Conservation (phyloP, 2,797 vertebrate species). For the Sebastes elongatus region DNA sequence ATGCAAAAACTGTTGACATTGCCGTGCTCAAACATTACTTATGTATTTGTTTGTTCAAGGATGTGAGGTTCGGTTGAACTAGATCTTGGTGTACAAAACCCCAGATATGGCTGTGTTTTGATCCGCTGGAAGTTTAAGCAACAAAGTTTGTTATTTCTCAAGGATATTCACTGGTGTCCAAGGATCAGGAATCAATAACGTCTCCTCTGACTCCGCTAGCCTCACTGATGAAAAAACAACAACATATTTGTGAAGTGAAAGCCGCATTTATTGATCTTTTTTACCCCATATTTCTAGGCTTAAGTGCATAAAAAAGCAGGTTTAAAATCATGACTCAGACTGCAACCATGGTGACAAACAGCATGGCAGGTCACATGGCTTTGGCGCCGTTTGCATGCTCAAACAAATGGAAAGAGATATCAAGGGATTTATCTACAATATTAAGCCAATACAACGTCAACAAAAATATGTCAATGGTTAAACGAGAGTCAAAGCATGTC, state of each 20-base stretch:
- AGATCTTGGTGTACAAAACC: not conserved
- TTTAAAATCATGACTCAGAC: slow-evolving; percentile 25
- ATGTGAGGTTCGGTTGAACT: slow-evolving; percentile 3
- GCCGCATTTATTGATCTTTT: slow-evolving; percentile 60
- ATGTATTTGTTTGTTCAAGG: slow-evolving; percentile 23
- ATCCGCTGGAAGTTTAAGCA: slow-evolving; percentile 17
- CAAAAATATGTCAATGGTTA: not conserved
- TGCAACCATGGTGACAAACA: not conserved
- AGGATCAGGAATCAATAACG: slow-evolving; percentile 70
- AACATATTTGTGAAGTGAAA: slow-evolving; percentile 64
- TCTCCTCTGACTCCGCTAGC: slow-evolving; percentile 48
- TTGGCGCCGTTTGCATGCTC: not conserved
- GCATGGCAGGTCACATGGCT: not conserved
- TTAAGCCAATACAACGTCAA: not conserved
- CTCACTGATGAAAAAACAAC: slow-evolving; percentile 45
- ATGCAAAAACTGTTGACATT: slow-evolving; percentile 27
- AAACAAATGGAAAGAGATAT: not conserved
- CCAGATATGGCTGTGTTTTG: slow-evolving; percentile 5
- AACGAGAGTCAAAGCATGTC: not conserved
- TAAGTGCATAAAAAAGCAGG: slow-evolving; percentile 20
- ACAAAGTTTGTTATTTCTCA: slow-evolving; percentile 57
- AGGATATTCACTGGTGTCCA: slow-evolving; percentile 55
- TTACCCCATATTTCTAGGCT: slow-evolving; percentile 34
- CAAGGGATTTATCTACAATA: not conserved
- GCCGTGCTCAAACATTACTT: not conserved